phyloP scores from a whole-genome alignment of 1,140 invertebrate genomes.

The Dufourea novaeangliae region DNA sequence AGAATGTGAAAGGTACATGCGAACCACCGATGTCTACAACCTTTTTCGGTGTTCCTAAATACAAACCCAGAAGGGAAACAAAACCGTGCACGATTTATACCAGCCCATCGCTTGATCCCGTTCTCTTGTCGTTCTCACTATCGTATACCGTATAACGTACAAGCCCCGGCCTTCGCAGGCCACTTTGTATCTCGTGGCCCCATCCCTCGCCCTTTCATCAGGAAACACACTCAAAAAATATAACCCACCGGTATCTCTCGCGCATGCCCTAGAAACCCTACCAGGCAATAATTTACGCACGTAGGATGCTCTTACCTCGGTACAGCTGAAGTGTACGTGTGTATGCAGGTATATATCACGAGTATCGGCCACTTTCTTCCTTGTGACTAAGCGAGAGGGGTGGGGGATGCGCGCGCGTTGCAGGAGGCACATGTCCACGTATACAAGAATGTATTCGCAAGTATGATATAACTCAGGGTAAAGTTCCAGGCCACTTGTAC shows the following conservation, averaged over 20 bases:
- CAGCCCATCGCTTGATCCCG: slow-evolving; percentile 9
- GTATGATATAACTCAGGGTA: slow-evolving; percentile 72
- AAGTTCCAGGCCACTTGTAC: slow-evolving; percentile 73
- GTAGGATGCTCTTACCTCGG: slow-evolving; percentile 68
- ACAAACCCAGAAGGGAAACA: slow-evolving; percentile 20
- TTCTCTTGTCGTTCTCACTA: slow-evolving; percentile 33
- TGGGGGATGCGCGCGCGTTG: slow-evolving; percentile 8
- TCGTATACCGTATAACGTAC: slow-evolving; percentile 23
- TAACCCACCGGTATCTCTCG: slow-evolving; percentile 57
- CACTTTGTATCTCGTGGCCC: slow-evolving; percentile 17
- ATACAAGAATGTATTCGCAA: slow-evolving; percentile 63
- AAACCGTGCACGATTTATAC: slow-evolving; percentile 62
- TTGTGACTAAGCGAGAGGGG: too few species aligned
- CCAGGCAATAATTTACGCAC: slow-evolving; percentile 70
- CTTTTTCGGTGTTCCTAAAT: slow-evolving; percentile 28
- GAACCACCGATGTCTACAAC: not conserved
- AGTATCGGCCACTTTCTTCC: slow-evolving; percentile 53
- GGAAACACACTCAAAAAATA: slow-evolving; percentile 61
- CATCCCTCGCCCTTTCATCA: slow-evolving; percentile 44
- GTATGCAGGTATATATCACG: slow-evolving; percentile 27
- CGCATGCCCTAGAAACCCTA: slow-evolving; percentile 65
- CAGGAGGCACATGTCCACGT: slow-evolving; percentile 56
- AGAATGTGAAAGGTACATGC: slow-evolving; percentile 1
- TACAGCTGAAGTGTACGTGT: not conserved
- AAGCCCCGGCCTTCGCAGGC: slow-evolving; percentile 35